Percentiles rank a stretch among this genome's conserved stretches.
These are phyloP conservation scores for Orbicella faveolata DNA, from an alignment of 64 coral and sea anemone species.

Conservation along the genomic window DNA sequence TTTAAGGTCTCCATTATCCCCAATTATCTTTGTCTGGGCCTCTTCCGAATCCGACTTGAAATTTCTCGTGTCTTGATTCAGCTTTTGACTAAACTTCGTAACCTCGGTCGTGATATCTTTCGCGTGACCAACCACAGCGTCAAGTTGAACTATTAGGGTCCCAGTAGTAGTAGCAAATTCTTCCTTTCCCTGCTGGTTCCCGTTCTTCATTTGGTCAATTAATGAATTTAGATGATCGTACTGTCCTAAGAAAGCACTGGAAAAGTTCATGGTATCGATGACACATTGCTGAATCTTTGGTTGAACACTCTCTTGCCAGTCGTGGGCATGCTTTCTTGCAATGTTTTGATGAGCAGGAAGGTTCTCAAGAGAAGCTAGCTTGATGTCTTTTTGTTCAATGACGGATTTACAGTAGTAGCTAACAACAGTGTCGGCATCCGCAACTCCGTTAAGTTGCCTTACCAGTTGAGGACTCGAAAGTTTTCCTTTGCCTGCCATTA, in stretches of 20 bases:
- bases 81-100: conserved; percentile 9
- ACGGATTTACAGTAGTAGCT: conserved; percentile 45
- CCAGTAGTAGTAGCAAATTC: conserved; percentile 27
- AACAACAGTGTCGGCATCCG: conserved; percentile 49
- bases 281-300: conserved; percentile 22
- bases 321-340: conserved; percentile 54
- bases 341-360: conserved; percentile 45
- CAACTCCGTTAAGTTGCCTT: conserved; percentile 38
- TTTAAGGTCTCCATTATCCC: conserved; percentile 42
- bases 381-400: conserved; percentile 58
- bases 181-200: conserved; percentile 37
- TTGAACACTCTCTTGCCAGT: conserved; percentile 56
- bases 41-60: conserved; percentile 58
- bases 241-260: conserved; percentile 44
- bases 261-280: conserved; percentile 33
- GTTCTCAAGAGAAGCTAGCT: conserved; percentile 35
- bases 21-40: conserved; percentile 51
- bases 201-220: conserved; percentile 31
- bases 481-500: conserved; percentile 4
- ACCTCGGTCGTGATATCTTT: conserved; percentile 22
- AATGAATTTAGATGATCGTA: conserved; percentile 14
- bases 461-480: conserved; percentile 40
- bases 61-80: conserved; percentile 51
- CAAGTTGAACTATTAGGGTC: conserved; percentile 26
- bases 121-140: not conserved